A percentile compares a stretch with the other conserved stretches of the same genome.
Conservation (phyloP, 1,140 invertebrate genomes). For the Orchesella cincta region DNA sequence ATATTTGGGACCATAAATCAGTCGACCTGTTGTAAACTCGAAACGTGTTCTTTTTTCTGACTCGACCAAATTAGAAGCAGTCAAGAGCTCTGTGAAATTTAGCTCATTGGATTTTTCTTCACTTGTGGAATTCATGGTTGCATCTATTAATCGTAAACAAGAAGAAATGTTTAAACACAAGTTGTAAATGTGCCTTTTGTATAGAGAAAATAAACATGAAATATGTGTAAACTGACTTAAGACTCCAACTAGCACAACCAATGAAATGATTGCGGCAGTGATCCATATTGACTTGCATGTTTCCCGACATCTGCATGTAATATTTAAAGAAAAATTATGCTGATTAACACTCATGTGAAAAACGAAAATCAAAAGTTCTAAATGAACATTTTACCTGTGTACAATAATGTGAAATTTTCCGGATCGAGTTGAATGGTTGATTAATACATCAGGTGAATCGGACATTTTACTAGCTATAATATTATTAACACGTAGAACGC, state of each 20-base stretch:
- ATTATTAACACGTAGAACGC: no score
- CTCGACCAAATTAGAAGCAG: background rate
- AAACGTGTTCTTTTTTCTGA: background rate
- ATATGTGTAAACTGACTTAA: background rate
- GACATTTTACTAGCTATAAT: no score
- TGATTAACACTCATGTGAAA: no score
- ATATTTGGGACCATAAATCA: background rate
- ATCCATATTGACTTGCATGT: background rate
- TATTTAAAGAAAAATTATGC: no score
- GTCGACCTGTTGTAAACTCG: background rate
- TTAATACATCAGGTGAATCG: no score
- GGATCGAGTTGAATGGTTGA: no score
- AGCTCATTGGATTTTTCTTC: background rate
- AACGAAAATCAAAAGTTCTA: no score
- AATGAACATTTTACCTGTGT: no score
- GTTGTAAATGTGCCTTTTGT: no score
- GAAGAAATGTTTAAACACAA: background rate
- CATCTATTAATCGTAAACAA: background rate
- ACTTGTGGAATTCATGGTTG: background rate
- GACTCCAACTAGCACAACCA: background rate
- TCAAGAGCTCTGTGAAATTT: conserved; percentile 5
- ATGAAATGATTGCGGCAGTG: background rate
- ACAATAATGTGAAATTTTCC: no score
- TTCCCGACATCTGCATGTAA: background rate
- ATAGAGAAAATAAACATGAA: background rate